These are phyloP conservation scores for Saccopteryx leptura DNA, from an alignment of 2,113 vertebrate species.

Conservation along the genomic window DNA sequence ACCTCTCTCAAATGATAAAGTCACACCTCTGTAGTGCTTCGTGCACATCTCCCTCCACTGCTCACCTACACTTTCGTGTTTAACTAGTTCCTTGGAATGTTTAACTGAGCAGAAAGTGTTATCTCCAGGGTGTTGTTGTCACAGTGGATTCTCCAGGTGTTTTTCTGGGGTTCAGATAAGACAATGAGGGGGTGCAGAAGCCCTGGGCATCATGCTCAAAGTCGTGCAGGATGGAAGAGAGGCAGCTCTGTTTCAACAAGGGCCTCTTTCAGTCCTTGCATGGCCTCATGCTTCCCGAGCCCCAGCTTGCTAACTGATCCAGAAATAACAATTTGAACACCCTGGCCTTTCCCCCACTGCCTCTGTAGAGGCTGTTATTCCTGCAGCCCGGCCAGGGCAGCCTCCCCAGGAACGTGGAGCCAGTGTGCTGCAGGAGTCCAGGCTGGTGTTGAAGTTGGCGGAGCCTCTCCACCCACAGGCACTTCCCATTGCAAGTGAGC, in stretches of 20 bases:
- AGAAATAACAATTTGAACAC: constrained; percentile 70
- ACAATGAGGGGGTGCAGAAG: neutral
- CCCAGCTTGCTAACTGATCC: constrained; percentile 45
- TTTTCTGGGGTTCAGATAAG: neutral
- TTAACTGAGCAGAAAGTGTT: neutral
- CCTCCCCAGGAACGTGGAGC: constrained; percentile 27
- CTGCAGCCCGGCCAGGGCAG: constrained; percentile 53
- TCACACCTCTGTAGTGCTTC: neutral
- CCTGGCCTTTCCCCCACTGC: constrained; percentile 38
- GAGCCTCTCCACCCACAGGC: neutral
- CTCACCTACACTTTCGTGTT: neutral
- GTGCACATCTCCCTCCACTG: too few relatives aligned
- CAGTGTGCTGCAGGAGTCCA: constrained; percentile 54
- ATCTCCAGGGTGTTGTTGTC: too few relatives aligned
- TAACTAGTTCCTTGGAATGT: neutral
- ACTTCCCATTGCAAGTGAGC: neutral
- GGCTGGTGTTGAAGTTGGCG: constrained; percentile 49
- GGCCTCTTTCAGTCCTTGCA: constrained; percentile 48
- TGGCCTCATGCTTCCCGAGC: constrained; percentile 51
- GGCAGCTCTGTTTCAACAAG: constrained; percentile 1
- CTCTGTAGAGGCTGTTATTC: constrained; percentile 62
- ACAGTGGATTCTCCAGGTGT: neutral
- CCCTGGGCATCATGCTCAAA: neutral
- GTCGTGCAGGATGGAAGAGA: neutral
- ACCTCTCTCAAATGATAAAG: neutral